Evolutionary conservation across 2,888 invertebrate genomes (phyloP).

Genomic region (Plagodis dolabraria): DNA sequence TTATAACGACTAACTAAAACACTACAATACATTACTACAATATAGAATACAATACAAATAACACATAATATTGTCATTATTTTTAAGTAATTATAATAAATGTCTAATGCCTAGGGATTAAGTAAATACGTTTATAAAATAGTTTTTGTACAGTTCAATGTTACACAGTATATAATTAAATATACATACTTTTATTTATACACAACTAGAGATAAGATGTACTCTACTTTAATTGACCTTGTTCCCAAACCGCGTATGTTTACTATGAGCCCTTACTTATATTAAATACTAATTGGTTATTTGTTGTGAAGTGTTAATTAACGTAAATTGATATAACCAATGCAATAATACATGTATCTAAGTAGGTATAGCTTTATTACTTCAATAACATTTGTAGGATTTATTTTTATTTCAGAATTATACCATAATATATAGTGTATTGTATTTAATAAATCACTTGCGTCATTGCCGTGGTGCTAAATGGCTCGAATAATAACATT

Average conservation of each 20-base stretch:
- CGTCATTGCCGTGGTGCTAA: background rate
- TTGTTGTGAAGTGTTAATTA: slow-evolving; percentile 36
- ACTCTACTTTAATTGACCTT: slow-evolving; percentile 28
- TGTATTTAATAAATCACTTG: background rate
- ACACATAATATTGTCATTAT: no score
- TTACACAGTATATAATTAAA: no score
- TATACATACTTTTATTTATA: no score
- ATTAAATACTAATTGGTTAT: slow-evolving; percentile 36
- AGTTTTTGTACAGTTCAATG: no score
- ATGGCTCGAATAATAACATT: background rate
- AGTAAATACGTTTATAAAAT: no score
- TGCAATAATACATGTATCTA: slow-evolving; percentile 31
- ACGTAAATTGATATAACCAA: slow-evolving; percentile 35
- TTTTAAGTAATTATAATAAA: no score
- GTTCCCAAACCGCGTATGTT: slow-evolving; percentile 34
- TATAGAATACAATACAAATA: no score
- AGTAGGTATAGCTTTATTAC: slow-evolving; percentile 13
- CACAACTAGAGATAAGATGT: no score
- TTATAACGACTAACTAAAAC: no score
- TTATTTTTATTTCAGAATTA: slow-evolving; percentile 33
- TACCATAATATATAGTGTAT: slow-evolving; percentile 2
- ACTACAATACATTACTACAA: no score
- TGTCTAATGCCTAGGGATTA: no score
- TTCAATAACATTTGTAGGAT: slow-evolving; percentile 18
- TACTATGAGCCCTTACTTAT: slow-evolving; percentile 22